Evolutionary conservation across 1,140 invertebrate genomes (phyloP), one percentile per base, ranked within the genome.

Genomic region (Sycobia sp.): DNA sequence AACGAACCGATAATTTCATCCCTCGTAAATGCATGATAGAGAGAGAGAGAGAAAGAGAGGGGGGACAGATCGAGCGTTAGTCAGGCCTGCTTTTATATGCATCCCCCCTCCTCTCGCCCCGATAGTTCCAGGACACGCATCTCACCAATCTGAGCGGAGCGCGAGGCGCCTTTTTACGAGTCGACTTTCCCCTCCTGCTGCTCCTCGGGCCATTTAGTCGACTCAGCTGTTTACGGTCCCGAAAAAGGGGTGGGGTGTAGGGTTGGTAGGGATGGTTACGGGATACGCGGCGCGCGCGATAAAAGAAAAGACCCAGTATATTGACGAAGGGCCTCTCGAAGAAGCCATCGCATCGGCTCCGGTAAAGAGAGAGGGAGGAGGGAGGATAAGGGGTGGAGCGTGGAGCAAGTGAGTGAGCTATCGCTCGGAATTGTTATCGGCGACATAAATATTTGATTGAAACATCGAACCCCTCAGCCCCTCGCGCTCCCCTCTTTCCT

Each of bases 371-470:
- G 20, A 18, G 34, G n/a, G 43, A 20, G 43, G 43, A 3, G 43
- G 13, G 5, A 22, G 43, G 43, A 3, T 8, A 3, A 7, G 3
- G 4, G 32, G 29, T 7, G 29, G 29, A 32, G 27, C 47, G 3
- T 13, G 8, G 51, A 14, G 51, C n/a, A 3, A n/a, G 32, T 16
- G 41, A n/a, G n/a, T n/a, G n/a, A n/a, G 14, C 34, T 47, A 46
- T 39, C 44, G 32, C 44, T 49, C 25, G 27, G 51, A 63, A 63
- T 41, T 51, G 46, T 63, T 63, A 57, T 63, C 62, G 62, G 36
- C 20, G 38, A 27, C 54, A 39, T 63, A 63, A 63, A 63, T 57
- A 57, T 63, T 63, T 63, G 53, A 57, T 63, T 57, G 62, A 32
- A 57, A 63, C 29, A 32, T 32, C 29, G 11, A 32, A 4, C 29